Evolutionary conservation across 2,888 invertebrate species (phyloP).

Genomic region (Acronicta aceris): DNA sequence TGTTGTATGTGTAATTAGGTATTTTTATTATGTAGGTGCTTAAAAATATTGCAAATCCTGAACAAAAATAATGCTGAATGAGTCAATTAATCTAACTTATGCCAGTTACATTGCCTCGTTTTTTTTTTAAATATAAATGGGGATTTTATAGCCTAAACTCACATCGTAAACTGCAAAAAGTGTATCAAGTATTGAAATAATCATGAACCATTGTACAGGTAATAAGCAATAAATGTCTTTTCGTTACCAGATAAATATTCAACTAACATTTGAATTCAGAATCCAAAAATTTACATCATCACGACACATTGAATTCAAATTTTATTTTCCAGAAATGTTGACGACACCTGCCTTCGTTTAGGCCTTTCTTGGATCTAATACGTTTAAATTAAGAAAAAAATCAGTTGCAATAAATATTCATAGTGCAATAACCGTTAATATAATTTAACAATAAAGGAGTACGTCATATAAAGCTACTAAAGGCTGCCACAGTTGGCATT

Average conservation of each 20-base stretch:
- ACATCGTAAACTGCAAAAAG: too few relatives aligned
- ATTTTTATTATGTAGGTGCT: too few relatives aligned
- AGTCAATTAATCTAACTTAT: too few relatives aligned
- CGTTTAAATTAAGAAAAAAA: slow-evolving; percentile 39
- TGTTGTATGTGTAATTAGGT: too few relatives aligned
- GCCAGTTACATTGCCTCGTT: too few relatives aligned
- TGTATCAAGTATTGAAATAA: slow-evolving; percentile 8
- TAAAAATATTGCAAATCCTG: too few relatives aligned
- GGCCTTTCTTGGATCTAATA: slow-evolving; percentile 38
- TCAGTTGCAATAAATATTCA: slow-evolving; percentile 49
- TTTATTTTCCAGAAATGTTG: slow-evolving; percentile 46
- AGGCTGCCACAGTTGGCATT: slow-evolving; percentile 45
- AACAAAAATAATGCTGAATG: too few relatives aligned
- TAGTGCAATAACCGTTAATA: slow-evolving; percentile 50
- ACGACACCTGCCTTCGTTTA: slow-evolving; percentile 42
- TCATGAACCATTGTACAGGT: slow-evolving; percentile 40
- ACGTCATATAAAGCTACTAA: slow-evolving; percentile 38
- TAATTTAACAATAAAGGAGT: slow-evolving; percentile 46
- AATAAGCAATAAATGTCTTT: slow-evolving; percentile 30
- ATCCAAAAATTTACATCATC: slow-evolving; percentile 42
- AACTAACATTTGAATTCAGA: slow-evolving; percentile 39
- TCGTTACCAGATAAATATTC: slow-evolving; percentile 44
- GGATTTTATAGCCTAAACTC: too few relatives aligned
- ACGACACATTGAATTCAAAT: slow-evolving; percentile 50
- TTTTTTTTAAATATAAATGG: too few relatives aligned